phyloP scores from a whole-genome alignment of 2,888 invertebrate genomes.

The Ochropleura leucogaster region DNA sequence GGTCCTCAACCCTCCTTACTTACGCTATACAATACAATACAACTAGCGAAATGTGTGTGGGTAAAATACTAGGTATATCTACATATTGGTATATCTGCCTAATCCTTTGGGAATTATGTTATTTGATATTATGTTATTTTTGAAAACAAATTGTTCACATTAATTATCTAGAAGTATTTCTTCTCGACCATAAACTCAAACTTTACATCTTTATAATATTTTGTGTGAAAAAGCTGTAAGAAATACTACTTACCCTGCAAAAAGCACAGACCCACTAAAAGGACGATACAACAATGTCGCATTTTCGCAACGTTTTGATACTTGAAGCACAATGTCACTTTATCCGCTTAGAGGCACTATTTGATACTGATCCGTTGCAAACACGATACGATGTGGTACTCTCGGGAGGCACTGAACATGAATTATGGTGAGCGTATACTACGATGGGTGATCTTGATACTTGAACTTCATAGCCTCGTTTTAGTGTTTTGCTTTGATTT shows the following conservation, averaged over 20 bases:
- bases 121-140: too few relatives aligned
- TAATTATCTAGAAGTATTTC: too few relatives aligned
- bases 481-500: not conserved
- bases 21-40: too few relatives aligned
- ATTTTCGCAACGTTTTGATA: constrained; percentile 43
- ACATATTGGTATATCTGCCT: too few relatives aligned
- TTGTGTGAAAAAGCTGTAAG: not conserved
- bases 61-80: too few relatives aligned
- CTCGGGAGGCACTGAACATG: constrained; percentile 61
- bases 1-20: too few relatives aligned
- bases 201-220: not conserved
- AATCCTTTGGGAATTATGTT: too few relatives aligned
- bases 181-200: not conserved
- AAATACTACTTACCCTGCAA: constrained; percentile 50
- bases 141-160: too few relatives aligned
- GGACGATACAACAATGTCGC: constrained; percentile 14
- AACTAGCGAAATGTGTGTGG: too few relatives aligned
- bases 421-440: constrained; percentile 65
- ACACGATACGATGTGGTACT: constrained; percentile 61
- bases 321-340: constrained; percentile 33
- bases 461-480: constrained; percentile 12
- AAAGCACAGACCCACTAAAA: constrained; percentile 42
- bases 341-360: constrained; percentile 32
- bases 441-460: constrained; percentile 60
- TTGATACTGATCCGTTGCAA: constrained; percentile 53